Conservation (phyloP, 2,797 vertebrate genomes). For the Coracias cyanogaster region DNA sequence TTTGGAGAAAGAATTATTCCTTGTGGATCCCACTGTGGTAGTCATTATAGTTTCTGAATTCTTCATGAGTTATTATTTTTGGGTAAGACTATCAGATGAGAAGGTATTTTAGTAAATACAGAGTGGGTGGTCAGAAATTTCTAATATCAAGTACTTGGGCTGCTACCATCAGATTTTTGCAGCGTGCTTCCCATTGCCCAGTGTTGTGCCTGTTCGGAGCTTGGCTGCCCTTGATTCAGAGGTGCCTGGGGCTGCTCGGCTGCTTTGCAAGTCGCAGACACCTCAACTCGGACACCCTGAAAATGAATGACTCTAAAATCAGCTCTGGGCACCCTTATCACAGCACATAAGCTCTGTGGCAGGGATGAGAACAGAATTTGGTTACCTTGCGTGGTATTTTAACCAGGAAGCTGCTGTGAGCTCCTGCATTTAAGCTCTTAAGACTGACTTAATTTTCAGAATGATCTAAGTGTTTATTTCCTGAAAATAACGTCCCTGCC, state of each 20-base stretch:
- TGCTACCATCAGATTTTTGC: neutral
- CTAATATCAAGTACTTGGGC: neutral
- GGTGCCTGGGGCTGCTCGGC: neutral
- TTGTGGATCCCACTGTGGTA: neutral
- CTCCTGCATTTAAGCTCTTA: neutral
- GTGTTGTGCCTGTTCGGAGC: neutral
- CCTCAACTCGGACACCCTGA: neutral
- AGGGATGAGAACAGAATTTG: neutral
- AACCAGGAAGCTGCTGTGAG: neutral
- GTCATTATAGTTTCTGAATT: neutral
- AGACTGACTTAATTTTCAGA: neutral
- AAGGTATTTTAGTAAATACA: neutral
- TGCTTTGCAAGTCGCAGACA: neutral
- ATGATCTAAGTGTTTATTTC: neutral
- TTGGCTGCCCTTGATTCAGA: neutral
- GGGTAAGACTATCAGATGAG: neutral
- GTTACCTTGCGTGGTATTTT: neutral
- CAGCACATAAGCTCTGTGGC: neutral
- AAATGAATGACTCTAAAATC: neutral
- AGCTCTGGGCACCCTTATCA: neutral
- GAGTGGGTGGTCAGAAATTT: neutral
- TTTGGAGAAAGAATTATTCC: neutral
- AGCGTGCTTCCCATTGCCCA: rapidly evolving
- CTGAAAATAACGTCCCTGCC: neutral
- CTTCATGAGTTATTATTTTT: neutral